phyloP scores from a whole-genome alignment of 2,113 vertebrate species.

The Silurus meridionalis region DNA sequence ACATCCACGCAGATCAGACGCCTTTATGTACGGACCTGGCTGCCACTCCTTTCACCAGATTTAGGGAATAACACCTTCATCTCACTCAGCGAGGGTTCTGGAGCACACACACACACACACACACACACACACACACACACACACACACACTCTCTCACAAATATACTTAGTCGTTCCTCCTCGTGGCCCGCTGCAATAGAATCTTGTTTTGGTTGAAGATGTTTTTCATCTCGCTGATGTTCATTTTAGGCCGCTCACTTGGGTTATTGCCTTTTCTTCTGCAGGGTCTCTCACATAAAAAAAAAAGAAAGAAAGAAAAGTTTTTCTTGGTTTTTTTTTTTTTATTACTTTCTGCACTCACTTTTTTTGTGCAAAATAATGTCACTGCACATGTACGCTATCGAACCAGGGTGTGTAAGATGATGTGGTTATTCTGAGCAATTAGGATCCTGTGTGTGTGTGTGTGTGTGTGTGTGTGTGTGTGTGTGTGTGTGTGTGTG shows the following conservation, averaged over 20 bases:
- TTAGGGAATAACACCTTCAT: conserved; percentile 76
- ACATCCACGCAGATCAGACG: conserved; percentile 70
- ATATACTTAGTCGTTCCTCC: conserved; percentile 9
- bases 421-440: not conserved
- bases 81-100: conserved; percentile 69
- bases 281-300: not conserved
- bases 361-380: not conserved
- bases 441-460: not conserved
- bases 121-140: conserved; percentile 21
- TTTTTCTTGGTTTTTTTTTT: conserved; percentile 3
- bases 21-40: conserved; percentile 77
- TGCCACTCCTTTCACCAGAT: conserved; percentile 72
- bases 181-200: conserved; percentile 11
- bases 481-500: not conserved
- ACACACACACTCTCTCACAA: conserved; percentile 1
- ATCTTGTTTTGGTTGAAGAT: conserved; percentile 1
- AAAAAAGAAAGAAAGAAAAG: not conserved
- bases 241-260: conserved; percentile 26
- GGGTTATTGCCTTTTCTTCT: conserved; percentile 14
- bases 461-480: not conserved
- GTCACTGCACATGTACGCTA: not conserved
- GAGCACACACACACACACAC: conserved; percentile 35
- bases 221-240: conserved; percentile 26
- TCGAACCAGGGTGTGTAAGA: not conserved
- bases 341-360: conserved; percentile 19